Base-by-base conservation (phyloP, 2,113 vertebrate genomes). In the Burhinus oedicnemus region DNA sequence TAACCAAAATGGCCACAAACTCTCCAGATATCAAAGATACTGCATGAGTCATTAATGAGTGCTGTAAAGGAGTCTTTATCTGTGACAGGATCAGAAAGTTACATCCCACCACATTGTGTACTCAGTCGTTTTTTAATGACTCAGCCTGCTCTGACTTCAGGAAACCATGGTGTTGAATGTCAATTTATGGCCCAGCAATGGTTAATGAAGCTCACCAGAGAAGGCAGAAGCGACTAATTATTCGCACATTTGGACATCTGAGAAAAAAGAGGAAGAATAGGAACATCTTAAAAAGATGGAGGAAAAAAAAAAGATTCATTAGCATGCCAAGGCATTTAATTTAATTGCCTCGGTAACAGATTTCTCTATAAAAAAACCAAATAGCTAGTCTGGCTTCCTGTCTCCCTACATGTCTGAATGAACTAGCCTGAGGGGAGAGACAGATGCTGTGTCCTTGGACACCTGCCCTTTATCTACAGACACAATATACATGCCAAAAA, bases 271-370 rank as follows among this genome's bases (percentile, higher is more conserved):
- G 17, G 32, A 79, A 83, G 49, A 93, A 72, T 3, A 36, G 7
- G 9, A 52, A 38, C 4, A 16, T 60, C 69, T 87, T 79, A 9
- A 95, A 91, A 89, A 87, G 22, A 66, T 5, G 30, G 20, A 27
- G 10, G 2, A 2, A 2, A 2, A 0, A 1, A 8, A 22, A 30
- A 42, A 58, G 22, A 38, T 44, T 93, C 13, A 40, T 49, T 64
- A 72, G 18, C 11, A 90, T 52, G 27, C 20, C 34, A 54, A 69
- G 9, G 15, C 4, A 90, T 90, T 79, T 72, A 42, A 51, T 76
- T 87, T 55, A 55, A 79, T 55, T 74, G 23, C 19, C 58, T 69
- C 23, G 14, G 40, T 61, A 66, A 89, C 8, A 77, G 54, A 90
- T 62, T 45, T 60, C 15, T 60, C 22, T 51, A 17, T 55, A 72